Percentiles rank a stretch among this genome's conserved stretches.
phyloP scores from a whole-genome alignment of 2,113 vertebrate species.

The Columba janthina region DNA sequence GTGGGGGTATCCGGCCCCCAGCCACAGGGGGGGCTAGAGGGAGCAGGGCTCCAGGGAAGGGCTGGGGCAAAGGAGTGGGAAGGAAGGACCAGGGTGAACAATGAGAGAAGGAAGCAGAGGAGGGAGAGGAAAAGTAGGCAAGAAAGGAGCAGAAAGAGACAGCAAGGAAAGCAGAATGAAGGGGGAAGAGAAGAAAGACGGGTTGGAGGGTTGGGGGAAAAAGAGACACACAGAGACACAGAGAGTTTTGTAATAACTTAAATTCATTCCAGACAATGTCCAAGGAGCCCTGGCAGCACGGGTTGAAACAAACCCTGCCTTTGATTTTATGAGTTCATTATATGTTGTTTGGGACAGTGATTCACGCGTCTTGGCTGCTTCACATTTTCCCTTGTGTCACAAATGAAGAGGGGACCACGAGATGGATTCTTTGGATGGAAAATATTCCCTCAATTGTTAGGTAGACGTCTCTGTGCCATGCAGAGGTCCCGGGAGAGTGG shows the following conservation, averaged over 20 bases:
- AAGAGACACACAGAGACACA: slow-evolving; percentile 3
- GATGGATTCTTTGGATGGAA: slow-evolving; percentile 57
- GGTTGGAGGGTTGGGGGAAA: background rate
- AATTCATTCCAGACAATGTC: slow-evolving; percentile 73
- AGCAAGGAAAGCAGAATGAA: background rate
- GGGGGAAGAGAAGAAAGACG: background rate
- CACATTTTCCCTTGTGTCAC: slow-evolving; percentile 70
- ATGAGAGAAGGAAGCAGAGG: background rate
- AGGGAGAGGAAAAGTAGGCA: background rate
- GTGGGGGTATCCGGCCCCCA: background rate
- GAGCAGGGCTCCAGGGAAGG: background rate
- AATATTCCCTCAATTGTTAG: slow-evolving; percentile 64
- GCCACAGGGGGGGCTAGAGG: background rate
- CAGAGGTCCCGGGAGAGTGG: background rate
- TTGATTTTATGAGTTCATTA: slow-evolving; percentile 71
- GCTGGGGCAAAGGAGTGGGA: background rate
- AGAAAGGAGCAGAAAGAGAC: background rate
- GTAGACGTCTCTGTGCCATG: slow-evolving; percentile 24
- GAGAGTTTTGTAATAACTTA: slow-evolving; percentile 65
- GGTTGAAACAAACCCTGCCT: slow-evolving; percentile 68
- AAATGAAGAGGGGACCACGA: slow-evolving; percentile 59
- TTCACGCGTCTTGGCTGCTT: slow-evolving; percentile 63
- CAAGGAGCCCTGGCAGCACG: slow-evolving; percentile 63
- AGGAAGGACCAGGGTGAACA: background rate
- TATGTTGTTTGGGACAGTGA: slow-evolving; percentile 70